Conservation (phyloP, 2,113 vertebrate genomes). For the Thermophis baileyi region DNA sequence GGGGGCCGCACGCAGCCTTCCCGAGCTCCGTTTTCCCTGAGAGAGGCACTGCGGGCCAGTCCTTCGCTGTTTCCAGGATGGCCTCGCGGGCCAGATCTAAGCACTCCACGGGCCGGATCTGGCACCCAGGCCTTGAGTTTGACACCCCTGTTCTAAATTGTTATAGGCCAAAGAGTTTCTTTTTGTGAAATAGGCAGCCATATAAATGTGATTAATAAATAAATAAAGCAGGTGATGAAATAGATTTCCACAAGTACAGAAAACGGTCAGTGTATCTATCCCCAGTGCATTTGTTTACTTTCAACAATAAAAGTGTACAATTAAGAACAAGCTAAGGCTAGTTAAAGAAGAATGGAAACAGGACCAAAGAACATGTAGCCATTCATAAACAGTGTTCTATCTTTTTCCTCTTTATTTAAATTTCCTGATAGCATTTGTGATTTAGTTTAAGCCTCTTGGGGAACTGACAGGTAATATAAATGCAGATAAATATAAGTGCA, state of each 20-base stretch:
- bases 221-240: neutral
- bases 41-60: too few relatives aligned
- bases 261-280: constrained; percentile 1
- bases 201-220: too few relatives aligned
- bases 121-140: too few relatives aligned
- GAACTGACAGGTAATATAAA: constrained; percentile 29
- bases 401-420: neutral
- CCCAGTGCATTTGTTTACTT: constrained; percentile 14
- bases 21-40: too few relatives aligned
- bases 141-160: too few relatives aligned
- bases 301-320: constrained; percentile 33
- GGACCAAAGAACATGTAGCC: neutral
- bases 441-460: neutral
- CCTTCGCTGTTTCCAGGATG: too few relatives aligned
- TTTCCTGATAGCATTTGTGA: constrained; percentile 10
- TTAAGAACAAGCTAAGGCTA: neutral
- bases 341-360: neutral
- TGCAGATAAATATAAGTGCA: constrained; percentile 24
- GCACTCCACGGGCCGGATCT: too few relatives aligned
- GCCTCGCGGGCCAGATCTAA: too few relatives aligned
- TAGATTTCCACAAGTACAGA: constrained; percentile 16
- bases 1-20: too few relatives aligned
- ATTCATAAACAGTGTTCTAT: constrained; percentile 13
- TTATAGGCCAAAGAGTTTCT: too few relatives aligned
- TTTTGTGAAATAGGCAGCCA: too few relatives aligned